Conservation (phyloP, 2,797 vertebrate species). For the Monodelphis domestica region DNA sequence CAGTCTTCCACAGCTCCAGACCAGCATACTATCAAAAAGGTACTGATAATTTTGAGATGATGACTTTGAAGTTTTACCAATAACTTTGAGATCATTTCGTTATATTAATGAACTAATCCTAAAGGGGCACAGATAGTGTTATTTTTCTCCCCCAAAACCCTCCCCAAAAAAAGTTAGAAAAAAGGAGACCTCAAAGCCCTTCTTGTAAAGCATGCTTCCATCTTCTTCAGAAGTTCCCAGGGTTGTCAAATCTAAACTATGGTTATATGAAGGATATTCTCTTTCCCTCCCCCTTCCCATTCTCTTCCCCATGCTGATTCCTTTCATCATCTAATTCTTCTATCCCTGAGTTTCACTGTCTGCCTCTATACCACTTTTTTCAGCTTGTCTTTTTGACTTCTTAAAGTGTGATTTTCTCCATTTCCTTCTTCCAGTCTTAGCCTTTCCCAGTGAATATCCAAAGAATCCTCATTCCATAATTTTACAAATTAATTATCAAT, state of each 20-base stretch:
- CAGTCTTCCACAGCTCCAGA: background rate
- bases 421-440: background rate
- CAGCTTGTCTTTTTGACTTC: background rate
- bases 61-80: background rate
- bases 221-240: background rate
- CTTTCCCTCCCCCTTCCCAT: background rate
- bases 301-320: background rate
- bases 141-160: accelerated
- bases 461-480: background rate
- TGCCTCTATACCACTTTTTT: background rate
- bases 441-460: background rate
- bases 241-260: background rate
- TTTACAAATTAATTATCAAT: background rate
- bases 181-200: background rate
- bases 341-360: background rate
- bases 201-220: background rate
- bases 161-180: background rate
- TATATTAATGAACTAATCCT: background rate
- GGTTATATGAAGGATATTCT: background rate
- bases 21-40: background rate
- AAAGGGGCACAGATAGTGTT: background rate
- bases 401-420: background rate
- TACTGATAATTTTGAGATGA: background rate
- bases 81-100: background rate
- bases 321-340: background rate